Conservation (phyloP, 2,113 vertebrate species). For the Piaya cayana region DNA sequence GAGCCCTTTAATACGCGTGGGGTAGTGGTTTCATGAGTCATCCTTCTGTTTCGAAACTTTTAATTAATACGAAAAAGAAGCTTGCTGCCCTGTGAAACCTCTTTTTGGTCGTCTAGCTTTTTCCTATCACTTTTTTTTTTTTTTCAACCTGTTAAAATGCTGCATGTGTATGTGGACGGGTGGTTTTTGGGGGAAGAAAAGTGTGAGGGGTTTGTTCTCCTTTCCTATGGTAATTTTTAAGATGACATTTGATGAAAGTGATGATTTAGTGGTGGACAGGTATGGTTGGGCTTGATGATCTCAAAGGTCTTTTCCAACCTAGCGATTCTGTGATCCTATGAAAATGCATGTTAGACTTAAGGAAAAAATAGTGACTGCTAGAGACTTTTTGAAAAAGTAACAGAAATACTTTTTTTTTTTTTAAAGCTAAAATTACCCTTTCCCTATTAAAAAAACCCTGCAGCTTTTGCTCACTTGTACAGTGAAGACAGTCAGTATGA, state of each 20-base stretch:
- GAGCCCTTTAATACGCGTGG: fast-evolving
- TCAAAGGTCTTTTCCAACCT: too few species aligned
- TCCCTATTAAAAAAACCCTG: neutral
- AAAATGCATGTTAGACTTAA: neutral
- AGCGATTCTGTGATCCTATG: too few species aligned
- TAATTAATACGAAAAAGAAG: neutral
- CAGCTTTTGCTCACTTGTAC: neutral
- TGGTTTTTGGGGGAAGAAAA: neutral
- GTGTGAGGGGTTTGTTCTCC: neutral
- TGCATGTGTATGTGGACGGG: neutral
- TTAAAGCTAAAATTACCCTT: neutral
- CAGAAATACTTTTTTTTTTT: neutral
- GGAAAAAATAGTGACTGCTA: neutral
- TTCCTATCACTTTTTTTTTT: neutral
- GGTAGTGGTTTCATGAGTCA: neutral
- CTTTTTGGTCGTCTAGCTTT: neutral
- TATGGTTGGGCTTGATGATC: too few species aligned
- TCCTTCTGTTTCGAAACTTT: neutral
- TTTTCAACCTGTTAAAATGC: neutral
- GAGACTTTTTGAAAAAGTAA: neutral
- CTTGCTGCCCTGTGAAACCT: neutral
- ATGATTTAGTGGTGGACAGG: too few species aligned
- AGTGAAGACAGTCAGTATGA: neutral
- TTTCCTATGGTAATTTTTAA: neutral
- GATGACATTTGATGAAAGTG: neutral